phyloP scores from a whole-genome alignment of 2,113 vertebrate genomes.

The Cyanoramphus novaezelandiae region DNA sequence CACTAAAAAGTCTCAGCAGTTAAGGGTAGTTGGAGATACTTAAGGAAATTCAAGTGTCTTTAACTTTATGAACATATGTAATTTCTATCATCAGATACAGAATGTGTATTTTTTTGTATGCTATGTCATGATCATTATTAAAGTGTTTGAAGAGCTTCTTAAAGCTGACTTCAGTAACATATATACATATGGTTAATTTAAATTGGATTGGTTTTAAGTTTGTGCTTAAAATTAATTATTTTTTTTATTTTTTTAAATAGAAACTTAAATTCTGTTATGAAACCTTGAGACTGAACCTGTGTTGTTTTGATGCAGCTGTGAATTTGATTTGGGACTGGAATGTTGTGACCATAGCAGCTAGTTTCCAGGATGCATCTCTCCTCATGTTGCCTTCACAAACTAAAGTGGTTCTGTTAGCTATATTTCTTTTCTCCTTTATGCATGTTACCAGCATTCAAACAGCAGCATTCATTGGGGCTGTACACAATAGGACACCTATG shows the following conservation, averaged over 20 bases:
- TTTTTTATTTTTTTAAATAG: not conserved
- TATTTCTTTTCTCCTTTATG: not conserved
- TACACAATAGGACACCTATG: not conserved
- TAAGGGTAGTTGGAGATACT: not conserved
- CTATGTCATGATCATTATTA: not conserved
- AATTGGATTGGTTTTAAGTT: not conserved
- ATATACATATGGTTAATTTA: not conserved
- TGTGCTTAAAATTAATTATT: not conserved
- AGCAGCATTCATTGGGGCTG: not conserved
- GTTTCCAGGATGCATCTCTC: not conserved
- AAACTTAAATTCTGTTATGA: not conserved
- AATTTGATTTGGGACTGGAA: conserved; percentile 4
- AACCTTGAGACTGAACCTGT: not conserved
- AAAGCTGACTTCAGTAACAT: not conserved
- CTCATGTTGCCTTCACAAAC: not conserved
- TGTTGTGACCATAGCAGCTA: not conserved
- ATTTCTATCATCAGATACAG: not conserved
- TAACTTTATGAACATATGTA: not conserved
- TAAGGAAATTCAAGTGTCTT: not conserved
- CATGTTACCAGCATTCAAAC: not conserved
- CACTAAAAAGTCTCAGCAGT: not conserved
- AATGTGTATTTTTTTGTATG: not conserved
- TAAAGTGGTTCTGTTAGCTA: not conserved
- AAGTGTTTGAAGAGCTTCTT: not conserved
- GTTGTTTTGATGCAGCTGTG: not conserved